Base-by-base conservation (phyloP, 1,140 invertebrate genomes). In the Portunus trituberculatus region DNA sequence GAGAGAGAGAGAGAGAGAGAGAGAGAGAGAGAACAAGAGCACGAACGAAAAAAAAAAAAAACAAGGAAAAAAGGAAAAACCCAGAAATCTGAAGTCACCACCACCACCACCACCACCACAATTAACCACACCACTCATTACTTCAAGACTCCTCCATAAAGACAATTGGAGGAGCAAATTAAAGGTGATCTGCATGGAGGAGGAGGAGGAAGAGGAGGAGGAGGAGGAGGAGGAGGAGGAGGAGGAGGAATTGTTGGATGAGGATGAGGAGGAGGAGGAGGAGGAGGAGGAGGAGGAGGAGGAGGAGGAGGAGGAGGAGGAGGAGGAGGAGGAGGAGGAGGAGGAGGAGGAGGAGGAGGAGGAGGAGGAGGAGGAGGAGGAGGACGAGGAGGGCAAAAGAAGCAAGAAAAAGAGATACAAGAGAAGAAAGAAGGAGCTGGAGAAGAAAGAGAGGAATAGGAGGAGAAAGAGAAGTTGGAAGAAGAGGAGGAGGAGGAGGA, bases 331-430 rank as follows among this genome's bases (percentile, higher is more conserved):
- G 67, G 67, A 76, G 67, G n/a, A 76, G 20, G n/a, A 20, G 67
- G 87, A 88, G 32, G 87, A 88, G 84, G 12, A 88, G 25, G 32
- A 88, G 87, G 46, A 88, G 7, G 87, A 48, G 46, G 46, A 88
- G n/a, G 32, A 39, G 87, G 31, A 88, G 32, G 67, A 76, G 67
- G 67, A 76, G 67, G 67, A 76, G 67, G 67, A n/a, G 67, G 67
- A 76, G 16, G 16, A 76, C 1, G 20, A 25, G 0, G 0, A n/a
- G 8, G 25, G 67, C 1, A 76, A n/a, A 20, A n/a, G 67, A n/a
- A 76, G 67, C 4, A n/a, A n/a, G 25, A n/a, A n/a, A 4, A 76
- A 7, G 25, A 76, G 67, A 8, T 12, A 76, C 3, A 7, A n/a
- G 20, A n/a, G 20, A n/a, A 76, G 67, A 20, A 76, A 29, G 31